phyloP scores from a whole-genome alignment of 1,140 invertebrate species.

The Dendrolimus kikuchii region DNA sequence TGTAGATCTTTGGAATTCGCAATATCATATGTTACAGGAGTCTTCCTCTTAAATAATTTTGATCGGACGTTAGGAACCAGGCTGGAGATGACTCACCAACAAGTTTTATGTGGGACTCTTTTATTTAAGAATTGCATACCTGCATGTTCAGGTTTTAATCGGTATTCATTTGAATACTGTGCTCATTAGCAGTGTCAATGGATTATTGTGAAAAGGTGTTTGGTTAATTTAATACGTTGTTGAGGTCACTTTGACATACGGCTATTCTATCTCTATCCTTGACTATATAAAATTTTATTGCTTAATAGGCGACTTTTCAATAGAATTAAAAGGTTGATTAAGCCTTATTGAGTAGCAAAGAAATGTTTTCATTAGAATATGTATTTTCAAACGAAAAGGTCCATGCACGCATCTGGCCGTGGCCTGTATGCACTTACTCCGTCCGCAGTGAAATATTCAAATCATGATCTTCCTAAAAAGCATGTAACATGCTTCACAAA shows the following conservation, averaged over 20 bases:
- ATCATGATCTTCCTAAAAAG: slow-evolving; percentile 33
- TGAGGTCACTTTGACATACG: too few relatives aligned
- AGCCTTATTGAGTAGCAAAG: slow-evolving; percentile 23
- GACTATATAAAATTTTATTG: slow-evolving; percentile 22
- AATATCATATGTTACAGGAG: slow-evolving; percentile 59
- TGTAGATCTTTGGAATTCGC: slow-evolving; percentile 37
- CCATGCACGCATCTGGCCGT: background rate
- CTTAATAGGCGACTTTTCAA: slow-evolving; percentile 25
- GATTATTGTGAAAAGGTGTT: slow-evolving; percentile 24
- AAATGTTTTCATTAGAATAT: slow-evolving; percentile 1
- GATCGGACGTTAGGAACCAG: slow-evolving; percentile 48
- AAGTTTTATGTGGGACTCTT: slow-evolving; percentile 43
- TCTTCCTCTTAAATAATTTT: slow-evolving; percentile 57
- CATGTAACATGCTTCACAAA: slow-evolving; percentile 52
- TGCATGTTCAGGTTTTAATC: slow-evolving; percentile 4
- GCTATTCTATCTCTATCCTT: slow-evolving; percentile 30
- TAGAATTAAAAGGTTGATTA: slow-evolving; percentile 32
- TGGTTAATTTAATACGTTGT: background rate
- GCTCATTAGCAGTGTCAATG: slow-evolving; percentile 18
- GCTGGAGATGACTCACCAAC: slow-evolving; percentile 36
- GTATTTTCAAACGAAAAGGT: too few relatives aligned
- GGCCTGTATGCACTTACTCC: slow-evolving; percentile 6
- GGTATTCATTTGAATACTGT: slow-evolving; percentile 13
- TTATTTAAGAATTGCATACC: slow-evolving; percentile 37
- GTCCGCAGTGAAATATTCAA: slow-evolving; percentile 29